Percentiles rank a stretch among this genome's conserved stretches.
phyloP scores from a whole-genome alignment of 2,888 invertebrate species.

The Eristalinus aeneus region DNA sequence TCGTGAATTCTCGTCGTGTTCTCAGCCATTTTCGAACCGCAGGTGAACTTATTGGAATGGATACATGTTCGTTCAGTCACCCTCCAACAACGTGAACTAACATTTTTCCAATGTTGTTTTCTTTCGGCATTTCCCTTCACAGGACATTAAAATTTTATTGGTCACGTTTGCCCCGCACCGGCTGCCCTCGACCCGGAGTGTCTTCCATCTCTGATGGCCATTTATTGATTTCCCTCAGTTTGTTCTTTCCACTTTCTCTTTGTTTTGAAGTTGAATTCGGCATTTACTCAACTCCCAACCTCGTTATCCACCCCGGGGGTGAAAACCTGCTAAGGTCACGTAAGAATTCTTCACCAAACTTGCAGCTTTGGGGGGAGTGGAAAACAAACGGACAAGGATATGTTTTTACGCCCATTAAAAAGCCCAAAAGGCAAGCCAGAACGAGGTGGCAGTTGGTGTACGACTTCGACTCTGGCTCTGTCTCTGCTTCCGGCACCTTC shows the following conservation, averaged over 20 bases:
- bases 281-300: slow-evolving; percentile 18
- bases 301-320: slow-evolving; percentile 46
- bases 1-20: neutral
- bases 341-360: slow-evolving; percentile 9
- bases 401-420: slow-evolving; percentile 50
- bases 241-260: neutral
- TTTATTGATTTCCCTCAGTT: slow-evolving; percentile 57
- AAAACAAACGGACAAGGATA: slow-evolving; percentile 49
- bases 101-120: slow-evolving; percentile 17
- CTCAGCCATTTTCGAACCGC: slow-evolving; percentile 17
- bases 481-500: neutral
- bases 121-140: slow-evolving; percentile 17
- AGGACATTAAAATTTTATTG: slow-evolving; percentile 63
- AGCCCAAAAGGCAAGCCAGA: slow-evolving; percentile 25
- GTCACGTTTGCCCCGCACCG: slow-evolving; percentile 42
- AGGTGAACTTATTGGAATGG: slow-evolving; percentile 31
- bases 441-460: slow-evolving; percentile 2
- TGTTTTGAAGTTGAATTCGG: slow-evolving; percentile 41
- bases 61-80: neutral
- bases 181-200: neutral
- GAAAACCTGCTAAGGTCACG: slow-evolving; percentile 52
- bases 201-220: slow-evolving; percentile 55
- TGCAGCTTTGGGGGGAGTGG: neutral
- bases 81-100: slow-evolving; percentile 1
- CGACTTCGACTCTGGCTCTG: neutral